Evolutionary conservation across 2,888 invertebrate species (phyloP).

Genomic region (Phrixothrix hirtus): DNA sequence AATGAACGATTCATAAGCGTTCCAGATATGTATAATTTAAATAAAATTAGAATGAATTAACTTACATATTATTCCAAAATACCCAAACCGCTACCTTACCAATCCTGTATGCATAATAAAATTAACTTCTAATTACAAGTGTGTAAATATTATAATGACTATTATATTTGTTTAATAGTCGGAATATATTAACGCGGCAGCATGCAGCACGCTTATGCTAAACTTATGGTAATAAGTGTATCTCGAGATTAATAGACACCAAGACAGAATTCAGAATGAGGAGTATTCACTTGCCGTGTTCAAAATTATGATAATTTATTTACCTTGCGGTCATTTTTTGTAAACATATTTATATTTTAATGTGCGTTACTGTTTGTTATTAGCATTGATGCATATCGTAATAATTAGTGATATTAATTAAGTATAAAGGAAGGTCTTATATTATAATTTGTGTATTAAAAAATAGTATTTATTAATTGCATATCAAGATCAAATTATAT

Average conservation of each 20-base stretch:
- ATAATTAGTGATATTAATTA: too few relatives aligned
- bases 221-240: slow-evolving; percentile 48
- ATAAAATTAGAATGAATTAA: slow-evolving; percentile 44
- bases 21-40: slow-evolving; percentile 41
- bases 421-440: too few relatives aligned
- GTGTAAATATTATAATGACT: slow-evolving; percentile 42
- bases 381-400: too few relatives aligned
- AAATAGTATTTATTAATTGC: too few relatives aligned
- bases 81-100: slow-evolving; percentile 29
- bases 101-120: slow-evolving; percentile 35
- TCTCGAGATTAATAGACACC: slow-evolving; percentile 46
- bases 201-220: slow-evolving; percentile 50
- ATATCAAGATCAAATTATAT: too few relatives aligned
- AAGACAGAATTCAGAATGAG: slow-evolving; percentile 39
- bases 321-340: slow-evolving; percentile 32
- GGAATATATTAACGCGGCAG: slow-evolving; percentile 43
- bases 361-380: slow-evolving; percentile 11
- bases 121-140: slow-evolving; percentile 37
- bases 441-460: too few relatives aligned
- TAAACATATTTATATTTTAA: slow-evolving; percentile 23
- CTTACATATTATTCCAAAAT: slow-evolving; percentile 37
- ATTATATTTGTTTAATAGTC: slow-evolving; percentile 43
- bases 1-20: slow-evolving; percentile 43
- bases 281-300: slow-evolving; percentile 31
- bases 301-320: slow-evolving; percentile 37